A percentile compares a stretch with the other conserved stretches of the same genome.
phyloP scores from a whole-genome alignment of 2,888 invertebrate species.

The Agriotes lineatus region DNA sequence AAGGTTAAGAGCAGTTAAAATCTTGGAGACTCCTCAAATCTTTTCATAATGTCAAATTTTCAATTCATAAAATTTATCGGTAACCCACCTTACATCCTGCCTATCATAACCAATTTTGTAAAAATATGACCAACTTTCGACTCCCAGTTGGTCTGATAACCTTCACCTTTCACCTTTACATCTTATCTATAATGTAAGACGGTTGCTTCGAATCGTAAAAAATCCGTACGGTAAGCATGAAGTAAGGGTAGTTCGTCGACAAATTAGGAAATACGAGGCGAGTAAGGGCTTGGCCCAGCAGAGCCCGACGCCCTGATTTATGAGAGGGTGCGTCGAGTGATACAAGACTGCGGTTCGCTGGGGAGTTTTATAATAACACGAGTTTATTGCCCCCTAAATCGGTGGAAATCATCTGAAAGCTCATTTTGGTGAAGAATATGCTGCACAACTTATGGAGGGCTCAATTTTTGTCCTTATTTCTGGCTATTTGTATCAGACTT shows the following conservation, averaged over 20 bases:
- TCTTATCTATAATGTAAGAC: conserved; percentile 12
- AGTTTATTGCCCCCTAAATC: conserved; percentile 24
- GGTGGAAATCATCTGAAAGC: conserved; percentile 8
- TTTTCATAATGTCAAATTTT: too few relatives aligned
- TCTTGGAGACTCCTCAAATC: too few relatives aligned
- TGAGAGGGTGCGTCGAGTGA: conserved; percentile 18
- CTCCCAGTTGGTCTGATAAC: background rate
- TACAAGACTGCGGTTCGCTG: conserved; percentile 10
- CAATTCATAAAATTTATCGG: too few relatives aligned
- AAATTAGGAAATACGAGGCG: conserved; percentile 24
- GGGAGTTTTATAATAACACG: conserved; percentile 20
- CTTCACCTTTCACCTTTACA: background rate
- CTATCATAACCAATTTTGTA: too few relatives aligned
- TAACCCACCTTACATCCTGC: too few relatives aligned
- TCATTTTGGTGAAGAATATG: background rate
- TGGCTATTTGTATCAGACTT: too few relatives aligned
- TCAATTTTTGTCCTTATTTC: background rate
- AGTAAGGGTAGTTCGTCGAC: conserved; percentile 8
- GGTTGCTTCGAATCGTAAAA: conserved; percentile 10
- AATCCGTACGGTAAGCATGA: background rate
- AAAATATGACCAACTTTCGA: too few relatives aligned
- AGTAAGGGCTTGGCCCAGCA: conserved; percentile 11
- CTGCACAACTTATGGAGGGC: background rate
- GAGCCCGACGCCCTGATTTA: conserved; percentile 16
- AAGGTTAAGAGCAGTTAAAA: too few relatives aligned